A percentile compares a stretch with the other conserved stretches of the same genome.
phyloP scores from a whole-genome alignment of 2,888 invertebrate genomes.

The Aricia artaxerxes region DNA sequence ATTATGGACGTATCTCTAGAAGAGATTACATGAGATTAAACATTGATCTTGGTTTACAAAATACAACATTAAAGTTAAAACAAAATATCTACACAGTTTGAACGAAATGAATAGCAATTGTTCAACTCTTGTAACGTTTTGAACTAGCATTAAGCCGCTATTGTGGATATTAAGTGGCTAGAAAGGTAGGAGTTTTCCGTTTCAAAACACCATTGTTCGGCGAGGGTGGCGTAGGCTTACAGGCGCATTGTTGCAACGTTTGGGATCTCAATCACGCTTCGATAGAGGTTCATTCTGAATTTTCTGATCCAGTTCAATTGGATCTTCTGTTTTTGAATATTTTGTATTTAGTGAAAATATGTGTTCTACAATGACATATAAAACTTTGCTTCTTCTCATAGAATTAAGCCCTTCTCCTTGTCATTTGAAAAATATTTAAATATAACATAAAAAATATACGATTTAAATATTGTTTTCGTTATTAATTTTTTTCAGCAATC shows the following conservation, averaged over 20 bases:
- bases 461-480: no score
- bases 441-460: no score
- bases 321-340: not conserved
- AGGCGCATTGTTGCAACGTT: conserved; percentile 56
- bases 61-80: not conserved
- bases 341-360: no score
- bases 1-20: no score
- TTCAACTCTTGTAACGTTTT: not conserved
- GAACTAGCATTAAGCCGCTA: conserved; percentile 13
- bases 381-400: no score
- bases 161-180: conserved; percentile 32
- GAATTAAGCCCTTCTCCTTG: no score
- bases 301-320: not conserved
- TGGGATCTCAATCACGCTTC: conserved; percentile 50
- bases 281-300: conserved; percentile 30
- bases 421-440: no score
- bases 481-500: no score
- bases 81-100: not conserved
- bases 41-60: not conserved
- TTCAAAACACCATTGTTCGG: conserved; percentile 43
- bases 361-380: no score
- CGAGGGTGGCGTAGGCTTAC: conserved; percentile 57
- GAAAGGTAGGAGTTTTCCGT: conserved; percentile 27
- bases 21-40: no score
- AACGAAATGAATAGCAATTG: conserved; percentile 7